Conservation (phyloP, 2,888 invertebrate species). For the Perizoma affinitatum region DNA sequence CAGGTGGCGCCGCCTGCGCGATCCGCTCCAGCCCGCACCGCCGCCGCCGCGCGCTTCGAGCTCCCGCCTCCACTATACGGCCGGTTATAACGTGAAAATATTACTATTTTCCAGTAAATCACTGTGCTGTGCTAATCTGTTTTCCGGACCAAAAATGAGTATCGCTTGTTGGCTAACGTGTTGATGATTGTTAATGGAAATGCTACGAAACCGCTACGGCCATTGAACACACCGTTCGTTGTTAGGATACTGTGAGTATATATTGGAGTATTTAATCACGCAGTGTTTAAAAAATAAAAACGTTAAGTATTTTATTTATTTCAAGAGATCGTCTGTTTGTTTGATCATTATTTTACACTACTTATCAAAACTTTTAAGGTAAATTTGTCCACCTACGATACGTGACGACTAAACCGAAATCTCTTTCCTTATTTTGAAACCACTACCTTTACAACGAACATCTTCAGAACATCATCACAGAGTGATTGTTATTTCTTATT, state of each 20-base stretch:
- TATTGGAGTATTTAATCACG: constrained; percentile 19
- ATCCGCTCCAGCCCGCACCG: constrained; percentile 52
- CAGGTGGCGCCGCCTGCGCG: constrained; percentile 76
- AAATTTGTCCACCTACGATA: too few species aligned
- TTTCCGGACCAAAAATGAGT: constrained; percentile 48
- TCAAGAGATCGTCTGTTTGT: neutral
- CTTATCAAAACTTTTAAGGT: too few species aligned
- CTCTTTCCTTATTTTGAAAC: neutral
- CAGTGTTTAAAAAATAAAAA: neutral
- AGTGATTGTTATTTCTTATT: constrained; percentile 41
- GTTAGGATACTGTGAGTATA: constrained; percentile 51
- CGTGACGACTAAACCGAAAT: too few species aligned
- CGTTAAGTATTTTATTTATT: neutral
- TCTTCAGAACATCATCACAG: constrained; percentile 27
- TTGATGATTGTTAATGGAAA: constrained; percentile 43
- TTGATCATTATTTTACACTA: too few species aligned
- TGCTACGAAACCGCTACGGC: constrained; percentile 41
- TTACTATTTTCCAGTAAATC: constrained; percentile 54
- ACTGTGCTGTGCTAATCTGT: constrained; percentile 63
- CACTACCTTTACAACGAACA: constrained; percentile 14
- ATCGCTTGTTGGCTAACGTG: constrained; percentile 51
- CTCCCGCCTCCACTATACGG: constrained; percentile 44
- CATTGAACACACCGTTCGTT: constrained; percentile 48
- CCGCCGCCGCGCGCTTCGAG: constrained; percentile 32
- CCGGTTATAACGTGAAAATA: constrained; percentile 64